These are phyloP conservation scores for Micrasema minimum DNA, from an alignment of 1,140 invertebrate species.

Conservation along the genomic window DNA sequence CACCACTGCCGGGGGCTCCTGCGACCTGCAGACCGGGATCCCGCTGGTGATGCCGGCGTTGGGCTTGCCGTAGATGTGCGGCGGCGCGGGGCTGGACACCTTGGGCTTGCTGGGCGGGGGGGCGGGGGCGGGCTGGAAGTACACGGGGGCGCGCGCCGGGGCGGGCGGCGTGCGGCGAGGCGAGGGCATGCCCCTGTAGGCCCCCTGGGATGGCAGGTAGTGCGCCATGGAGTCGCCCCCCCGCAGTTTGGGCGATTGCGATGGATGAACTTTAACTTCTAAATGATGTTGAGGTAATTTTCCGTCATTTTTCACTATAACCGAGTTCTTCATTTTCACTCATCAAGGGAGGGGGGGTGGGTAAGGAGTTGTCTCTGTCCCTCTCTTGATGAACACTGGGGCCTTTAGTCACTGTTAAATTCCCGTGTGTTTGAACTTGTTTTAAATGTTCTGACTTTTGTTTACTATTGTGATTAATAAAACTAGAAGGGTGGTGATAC, in stretches of 20 bases:
- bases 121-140: slow-evolving; percentile 52
- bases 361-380: slow-evolving; percentile 68
- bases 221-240: slow-evolving; percentile 68
- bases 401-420: slow-evolving; percentile 58
- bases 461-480: slow-evolving; percentile 44
- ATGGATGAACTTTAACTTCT: slow-evolving; percentile 68
- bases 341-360: slow-evolving; percentile 71
- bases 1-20: slow-evolving; percentile 60
- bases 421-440: slow-evolving; percentile 56
- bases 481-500: slow-evolving; percentile 65
- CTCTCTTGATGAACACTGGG: slow-evolving; percentile 60
- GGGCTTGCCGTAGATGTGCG: slow-evolving; percentile 81
- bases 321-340: slow-evolving; percentile 78
- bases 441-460: slow-evolving; percentile 52
- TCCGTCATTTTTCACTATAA: slow-evolving; percentile 81
- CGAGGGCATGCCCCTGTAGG: slow-evolving; percentile 51
- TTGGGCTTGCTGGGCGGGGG: slow-evolving; percentile 74
- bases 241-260: slow-evolving; percentile 72
- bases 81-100: slow-evolving; percentile 82
- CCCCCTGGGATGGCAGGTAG: slow-evolving; percentile 69
- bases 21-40: slow-evolving; percentile 69
- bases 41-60: slow-evolving; percentile 72
- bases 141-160: slow-evolving; percentile 6
- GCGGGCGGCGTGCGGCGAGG: slow-evolving; percentile 16
- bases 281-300: slow-evolving; percentile 67